Percentiles rank a stretch among this genome's conserved stretches.
Evolutionary conservation across 2,113 vertebrate species (phyloP).

Genomic region (Redunca redunca): DNA sequence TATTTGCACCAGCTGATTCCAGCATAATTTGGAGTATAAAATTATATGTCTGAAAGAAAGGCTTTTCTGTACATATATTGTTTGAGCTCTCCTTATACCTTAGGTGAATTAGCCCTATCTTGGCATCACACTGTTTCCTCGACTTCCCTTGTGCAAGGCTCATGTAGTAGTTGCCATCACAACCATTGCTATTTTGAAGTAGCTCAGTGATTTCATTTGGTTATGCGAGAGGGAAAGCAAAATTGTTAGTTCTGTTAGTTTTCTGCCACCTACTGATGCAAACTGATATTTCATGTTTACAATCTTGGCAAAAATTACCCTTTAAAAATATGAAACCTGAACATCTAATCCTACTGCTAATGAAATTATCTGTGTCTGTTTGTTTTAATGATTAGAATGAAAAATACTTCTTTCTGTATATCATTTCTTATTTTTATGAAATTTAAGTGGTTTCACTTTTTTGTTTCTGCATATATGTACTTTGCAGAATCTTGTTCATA

Average conservation of each 20-base stretch:
- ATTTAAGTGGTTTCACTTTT: not conserved
- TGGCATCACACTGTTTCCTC: not conserved
- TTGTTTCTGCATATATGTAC: not conserved
- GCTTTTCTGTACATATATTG: not conserved
- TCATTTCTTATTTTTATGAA: not conserved
- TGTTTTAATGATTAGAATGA: not conserved
- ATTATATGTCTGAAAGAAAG: not conserved
- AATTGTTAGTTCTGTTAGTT: not conserved
- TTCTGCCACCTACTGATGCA: constrained; percentile 1
- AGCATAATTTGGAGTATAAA: not conserved
- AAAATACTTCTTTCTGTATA: not conserved
- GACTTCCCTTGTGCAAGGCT: not conserved
- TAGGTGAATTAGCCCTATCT: not conserved
- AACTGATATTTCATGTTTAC: not conserved
- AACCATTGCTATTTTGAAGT: not conserved
- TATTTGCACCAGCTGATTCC: not conserved
- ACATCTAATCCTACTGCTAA: not conserved
- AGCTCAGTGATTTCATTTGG: not conserved
- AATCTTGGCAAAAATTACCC: not conserved
- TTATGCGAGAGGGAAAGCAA: not conserved
- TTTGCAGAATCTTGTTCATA: not conserved
- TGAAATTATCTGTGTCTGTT: not conserved
- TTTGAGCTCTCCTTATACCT: not conserved
- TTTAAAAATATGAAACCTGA: not conserved
- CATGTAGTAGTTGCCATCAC: not conserved